Conservation (phyloP, 2,113 vertebrate genomes). For the Myodes glareolus region DNA sequence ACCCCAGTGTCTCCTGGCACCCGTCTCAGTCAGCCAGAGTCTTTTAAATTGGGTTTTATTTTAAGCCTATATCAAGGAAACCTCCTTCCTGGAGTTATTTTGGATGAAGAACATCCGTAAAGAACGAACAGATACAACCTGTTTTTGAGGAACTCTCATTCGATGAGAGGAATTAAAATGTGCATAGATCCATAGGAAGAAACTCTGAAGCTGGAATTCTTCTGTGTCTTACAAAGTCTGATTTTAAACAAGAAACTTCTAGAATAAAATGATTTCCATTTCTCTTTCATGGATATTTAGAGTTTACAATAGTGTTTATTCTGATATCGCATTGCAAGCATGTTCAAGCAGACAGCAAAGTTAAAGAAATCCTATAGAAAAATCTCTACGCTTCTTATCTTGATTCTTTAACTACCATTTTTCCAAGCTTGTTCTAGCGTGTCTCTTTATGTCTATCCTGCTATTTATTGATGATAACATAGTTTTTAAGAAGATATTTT, state of each 20-base stretch:
- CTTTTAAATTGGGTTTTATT: slow-evolving; percentile 65
- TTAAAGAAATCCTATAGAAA: neutral
- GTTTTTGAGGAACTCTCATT: slow-evolving; percentile 66
- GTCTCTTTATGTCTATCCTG: neutral
- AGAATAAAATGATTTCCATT: slow-evolving; percentile 52
- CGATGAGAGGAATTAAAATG: slow-evolving; percentile 59
- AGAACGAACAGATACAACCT: slow-evolving; percentile 66
- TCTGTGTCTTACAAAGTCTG: slow-evolving; percentile 6
- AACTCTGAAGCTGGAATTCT: slow-evolving; percentile 47
- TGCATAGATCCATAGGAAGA: slow-evolving; percentile 51
- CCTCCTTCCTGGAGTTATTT: slow-evolving; percentile 72
- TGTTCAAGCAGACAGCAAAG: slow-evolving; percentile 12
- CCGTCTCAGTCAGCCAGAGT: slow-evolving; percentile 13
- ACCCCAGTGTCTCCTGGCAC: slow-evolving; percentile 17
- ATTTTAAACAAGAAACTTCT: slow-evolving; percentile 50
- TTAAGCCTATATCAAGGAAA: slow-evolving; percentile 67
- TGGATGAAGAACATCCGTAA: slow-evolving; percentile 57
- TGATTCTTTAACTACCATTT: slow-evolving; percentile 21
- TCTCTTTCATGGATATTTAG: slow-evolving; percentile 46
- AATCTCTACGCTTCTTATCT: neutral
- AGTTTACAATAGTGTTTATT: slow-evolving; percentile 8
- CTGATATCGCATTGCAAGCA: neutral
- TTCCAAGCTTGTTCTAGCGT: neutral
- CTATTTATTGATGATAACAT: neutral
- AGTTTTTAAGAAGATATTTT: slow-evolving; percentile 20